Evolutionary conservation across 2,797 vertebrate species (phyloP).

Genomic region (Poecilia wingei): DNA sequence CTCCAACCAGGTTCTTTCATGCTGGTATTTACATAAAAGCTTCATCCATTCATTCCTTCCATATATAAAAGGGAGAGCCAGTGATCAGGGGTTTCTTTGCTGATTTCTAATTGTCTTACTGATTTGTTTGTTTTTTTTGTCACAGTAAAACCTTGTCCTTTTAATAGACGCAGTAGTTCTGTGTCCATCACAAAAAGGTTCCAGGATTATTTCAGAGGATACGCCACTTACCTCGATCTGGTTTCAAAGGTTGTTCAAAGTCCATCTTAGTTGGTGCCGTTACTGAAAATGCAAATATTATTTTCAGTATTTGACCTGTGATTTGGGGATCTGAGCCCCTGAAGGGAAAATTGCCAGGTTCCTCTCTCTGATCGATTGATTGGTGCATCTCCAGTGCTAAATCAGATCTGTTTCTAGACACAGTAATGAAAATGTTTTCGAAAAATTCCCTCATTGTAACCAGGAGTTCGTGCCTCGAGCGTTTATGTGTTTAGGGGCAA

Average conservation of each 20-base stretch:
- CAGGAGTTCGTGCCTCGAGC: constrained; percentile 63
- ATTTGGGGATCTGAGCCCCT: background rate
- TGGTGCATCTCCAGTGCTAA: background rate
- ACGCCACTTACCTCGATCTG: background rate
- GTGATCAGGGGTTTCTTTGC: no score
- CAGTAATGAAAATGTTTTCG: constrained; percentile 65
- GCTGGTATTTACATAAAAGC: background rate
- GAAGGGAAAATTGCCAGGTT: background rate
- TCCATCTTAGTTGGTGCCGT: background rate
- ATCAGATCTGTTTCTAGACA: constrained; percentile 14
- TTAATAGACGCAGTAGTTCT: background rate
- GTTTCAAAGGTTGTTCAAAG: background rate
- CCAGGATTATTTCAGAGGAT: background rate
- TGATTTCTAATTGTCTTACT: no score
- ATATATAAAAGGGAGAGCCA: no score
- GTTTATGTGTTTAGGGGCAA: constrained; percentile 77
- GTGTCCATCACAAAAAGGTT: background rate
- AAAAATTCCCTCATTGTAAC: constrained; percentile 54
- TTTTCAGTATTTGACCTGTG: background rate
- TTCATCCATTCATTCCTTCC: background rate
- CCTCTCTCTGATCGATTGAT: background rate
- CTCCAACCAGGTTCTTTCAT: background rate
- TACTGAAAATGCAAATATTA: background rate
- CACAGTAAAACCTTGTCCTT: background rate
- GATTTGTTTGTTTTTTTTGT: background rate